A percentile compares a stretch with the other conserved stretches of the same genome.
phyloP scores from a whole-genome alignment of 2,888 invertebrate genomes.

The Oxycera nigricornis region DNA sequence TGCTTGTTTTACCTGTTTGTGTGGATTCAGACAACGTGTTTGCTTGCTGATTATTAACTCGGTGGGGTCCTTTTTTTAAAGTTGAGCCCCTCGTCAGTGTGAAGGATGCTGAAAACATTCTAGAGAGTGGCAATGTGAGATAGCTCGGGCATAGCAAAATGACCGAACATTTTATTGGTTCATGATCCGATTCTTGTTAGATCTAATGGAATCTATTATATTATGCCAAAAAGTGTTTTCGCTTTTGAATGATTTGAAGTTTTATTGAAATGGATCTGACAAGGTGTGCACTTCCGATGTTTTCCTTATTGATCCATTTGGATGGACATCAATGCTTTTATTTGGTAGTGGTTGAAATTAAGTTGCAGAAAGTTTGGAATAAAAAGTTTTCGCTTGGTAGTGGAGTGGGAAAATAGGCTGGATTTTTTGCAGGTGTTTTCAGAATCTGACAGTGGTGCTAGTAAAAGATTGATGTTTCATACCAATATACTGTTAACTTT shows the following conservation, averaged over 20 bases:
- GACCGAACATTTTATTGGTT: constrained; percentile 41
- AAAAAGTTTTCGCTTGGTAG: too few species aligned
- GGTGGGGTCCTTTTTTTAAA: background rate
- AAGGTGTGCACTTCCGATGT: too few species aligned
- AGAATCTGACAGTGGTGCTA: too few species aligned
- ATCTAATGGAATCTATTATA: background rate
- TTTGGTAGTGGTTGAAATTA: too few species aligned
- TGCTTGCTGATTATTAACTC: background rate
- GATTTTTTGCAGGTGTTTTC: too few species aligned
- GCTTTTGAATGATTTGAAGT: background rate
- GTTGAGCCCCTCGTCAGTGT: background rate
- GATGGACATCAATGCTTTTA: too few species aligned
- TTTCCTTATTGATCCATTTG: too few species aligned
- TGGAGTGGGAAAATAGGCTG: too few species aligned
- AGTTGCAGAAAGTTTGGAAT: too few species aligned
- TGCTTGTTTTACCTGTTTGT: background rate
- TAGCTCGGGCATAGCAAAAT: constrained; percentile 9
- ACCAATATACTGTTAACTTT: too few species aligned
- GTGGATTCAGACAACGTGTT: background rate
- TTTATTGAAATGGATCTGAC: too few species aligned
- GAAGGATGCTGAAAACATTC: background rate
- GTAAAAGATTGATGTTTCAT: too few species aligned
- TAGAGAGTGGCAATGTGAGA: background rate
- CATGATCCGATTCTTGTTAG: constrained; percentile 31
- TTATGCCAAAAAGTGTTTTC: background rate